Evolutionary conservation across 2,888 invertebrate species (phyloP).

Genomic region (Tinea semifulvella): DNA sequence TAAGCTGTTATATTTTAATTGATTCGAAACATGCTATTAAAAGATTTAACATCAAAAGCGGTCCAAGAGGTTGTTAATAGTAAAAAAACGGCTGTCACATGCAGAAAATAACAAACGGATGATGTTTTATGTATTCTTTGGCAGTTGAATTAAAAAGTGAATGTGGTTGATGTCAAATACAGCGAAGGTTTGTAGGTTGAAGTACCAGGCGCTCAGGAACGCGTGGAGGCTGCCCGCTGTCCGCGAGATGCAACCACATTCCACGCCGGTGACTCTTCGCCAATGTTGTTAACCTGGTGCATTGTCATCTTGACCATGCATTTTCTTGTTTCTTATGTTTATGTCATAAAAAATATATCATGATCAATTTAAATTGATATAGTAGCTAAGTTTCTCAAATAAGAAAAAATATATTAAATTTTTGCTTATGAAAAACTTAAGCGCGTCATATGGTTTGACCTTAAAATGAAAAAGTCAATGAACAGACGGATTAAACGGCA

Average conservation of each 20-base stretch:
- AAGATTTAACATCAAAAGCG: too few species aligned
- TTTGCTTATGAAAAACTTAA: background rate
- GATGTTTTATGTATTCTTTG: too few species aligned
- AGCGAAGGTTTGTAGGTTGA: slow-evolving; percentile 2
- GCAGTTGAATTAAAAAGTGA: background rate
- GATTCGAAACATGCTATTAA: too few species aligned
- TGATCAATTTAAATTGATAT: too few species aligned
- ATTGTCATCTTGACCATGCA: slow-evolving; percentile 16
- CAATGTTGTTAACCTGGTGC: slow-evolving; percentile 11
- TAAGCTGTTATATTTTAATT: too few species aligned
- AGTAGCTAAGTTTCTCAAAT: background rate
- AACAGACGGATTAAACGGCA: slow-evolving; percentile 61
- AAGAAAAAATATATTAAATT: background rate
- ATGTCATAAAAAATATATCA: too few species aligned
- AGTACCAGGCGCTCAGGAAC: slow-evolving; percentile 2
- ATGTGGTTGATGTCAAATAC: background rate
- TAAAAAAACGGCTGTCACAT: too few species aligned
- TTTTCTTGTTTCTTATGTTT: slow-evolving; percentile 14
- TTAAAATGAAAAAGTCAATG: slow-evolving; percentile 36
- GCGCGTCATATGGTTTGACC: background rate
- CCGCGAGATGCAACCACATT: slow-evolving; percentile 32
- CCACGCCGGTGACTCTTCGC: slow-evolving; percentile 44
- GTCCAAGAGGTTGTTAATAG: too few species aligned
- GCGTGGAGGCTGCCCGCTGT: slow-evolving; percentile 10
- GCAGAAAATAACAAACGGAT: too few species aligned